phyloP scores from a whole-genome alignment of 2,797 vertebrate species.

The Pachyuromys duprasi region DNA sequence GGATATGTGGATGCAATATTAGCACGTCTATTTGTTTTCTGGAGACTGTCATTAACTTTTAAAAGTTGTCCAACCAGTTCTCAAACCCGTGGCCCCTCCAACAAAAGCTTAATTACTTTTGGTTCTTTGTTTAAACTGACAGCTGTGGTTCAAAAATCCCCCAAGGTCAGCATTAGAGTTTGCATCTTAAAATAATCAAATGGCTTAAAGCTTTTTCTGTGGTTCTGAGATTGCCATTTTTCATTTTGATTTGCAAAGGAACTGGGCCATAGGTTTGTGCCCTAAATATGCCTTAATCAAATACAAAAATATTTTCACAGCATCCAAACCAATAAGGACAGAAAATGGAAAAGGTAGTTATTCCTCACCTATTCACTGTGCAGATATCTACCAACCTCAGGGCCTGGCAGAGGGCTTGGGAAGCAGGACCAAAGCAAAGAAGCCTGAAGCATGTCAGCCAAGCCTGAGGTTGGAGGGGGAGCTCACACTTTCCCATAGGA shows the following conservation, averaged over 20 bases:
- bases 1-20: neutral
- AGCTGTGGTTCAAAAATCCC: slow-evolving; percentile 75
- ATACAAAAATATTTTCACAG: slow-evolving; percentile 60
- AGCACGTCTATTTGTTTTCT: slow-evolving; percentile 60
- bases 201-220: slow-evolving; percentile 70
- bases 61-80: slow-evolving; percentile 76
- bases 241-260: slow-evolving; percentile 75
- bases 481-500: slow-evolving; percentile 58
- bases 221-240: slow-evolving; percentile 53
- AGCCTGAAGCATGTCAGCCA: neutral
- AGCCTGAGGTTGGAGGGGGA: neutral
- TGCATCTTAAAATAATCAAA: slow-evolving; percentile 76
- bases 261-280: slow-evolving; percentile 24
- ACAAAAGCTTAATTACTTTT: slow-evolving; percentile 75
- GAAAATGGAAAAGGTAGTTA: neutral
- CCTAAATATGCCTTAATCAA: slow-evolving; percentile 63
- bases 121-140: slow-evolving; percentile 81
- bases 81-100: slow-evolving; percentile 57
- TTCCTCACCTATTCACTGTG: neutral
- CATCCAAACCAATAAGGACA: slow-evolving; percentile 27
- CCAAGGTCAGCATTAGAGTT: slow-evolving; percentile 61
- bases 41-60: slow-evolving; percentile 64
- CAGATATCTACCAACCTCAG: slow-evolving; percentile 2
- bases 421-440: slow-evolving; percentile 55
- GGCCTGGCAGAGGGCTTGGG: neutral